These are phyloP conservation scores for Hypena proboscidalis DNA, from an alignment of 2,888 invertebrate genomes.

Conservation along the genomic window DNA sequence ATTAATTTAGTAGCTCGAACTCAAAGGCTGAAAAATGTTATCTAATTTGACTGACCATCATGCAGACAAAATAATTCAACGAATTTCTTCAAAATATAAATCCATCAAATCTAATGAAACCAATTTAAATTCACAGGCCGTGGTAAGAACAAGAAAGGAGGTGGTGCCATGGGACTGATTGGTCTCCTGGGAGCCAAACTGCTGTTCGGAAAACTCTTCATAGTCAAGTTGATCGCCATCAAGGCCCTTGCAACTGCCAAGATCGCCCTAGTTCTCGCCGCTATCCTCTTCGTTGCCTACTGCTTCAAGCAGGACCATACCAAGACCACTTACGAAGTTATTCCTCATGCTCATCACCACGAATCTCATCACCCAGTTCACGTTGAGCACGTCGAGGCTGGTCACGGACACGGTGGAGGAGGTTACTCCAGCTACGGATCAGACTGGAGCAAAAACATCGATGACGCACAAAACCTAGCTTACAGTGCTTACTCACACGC, in stretches of 20 bases:
- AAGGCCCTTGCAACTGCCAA: slow-evolving; percentile 93
- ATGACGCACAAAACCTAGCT: slow-evolving; percentile 88
- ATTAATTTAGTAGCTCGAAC: no score
- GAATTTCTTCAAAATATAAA: no score
- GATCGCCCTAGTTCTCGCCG: slow-evolving; percentile 90
- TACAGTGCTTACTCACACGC: slow-evolving; percentile 87
- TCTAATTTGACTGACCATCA: no score
- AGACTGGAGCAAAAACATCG: slow-evolving; percentile 85
- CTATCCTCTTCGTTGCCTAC: slow-evolving; percentile 86
- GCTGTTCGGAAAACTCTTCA: slow-evolving; percentile 86
- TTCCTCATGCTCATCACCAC: slow-evolving; percentile 82
- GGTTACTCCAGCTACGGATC: slow-evolving; percentile 68
- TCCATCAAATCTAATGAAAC: background rate
- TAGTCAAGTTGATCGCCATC: slow-evolving; percentile 92
- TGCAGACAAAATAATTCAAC: no score
- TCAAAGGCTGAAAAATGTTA: no score
- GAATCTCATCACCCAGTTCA: slow-evolving; percentile 87
- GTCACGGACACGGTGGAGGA: slow-evolving; percentile 61
- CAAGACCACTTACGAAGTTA: slow-evolving; percentile 78
- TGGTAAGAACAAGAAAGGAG: slow-evolving; percentile 88
- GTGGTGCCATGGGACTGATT: slow-evolving; percentile 88
- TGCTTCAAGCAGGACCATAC: slow-evolving; percentile 76
- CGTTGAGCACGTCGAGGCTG: slow-evolving; percentile 79
- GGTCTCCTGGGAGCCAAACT: slow-evolving; percentile 84
- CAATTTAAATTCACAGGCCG: slow-evolving; percentile 82